These are phyloP conservation scores for Lasiurus borealis DNA, from an alignment of 2,113 vertebrate species.

Conservation along the genomic window DNA sequence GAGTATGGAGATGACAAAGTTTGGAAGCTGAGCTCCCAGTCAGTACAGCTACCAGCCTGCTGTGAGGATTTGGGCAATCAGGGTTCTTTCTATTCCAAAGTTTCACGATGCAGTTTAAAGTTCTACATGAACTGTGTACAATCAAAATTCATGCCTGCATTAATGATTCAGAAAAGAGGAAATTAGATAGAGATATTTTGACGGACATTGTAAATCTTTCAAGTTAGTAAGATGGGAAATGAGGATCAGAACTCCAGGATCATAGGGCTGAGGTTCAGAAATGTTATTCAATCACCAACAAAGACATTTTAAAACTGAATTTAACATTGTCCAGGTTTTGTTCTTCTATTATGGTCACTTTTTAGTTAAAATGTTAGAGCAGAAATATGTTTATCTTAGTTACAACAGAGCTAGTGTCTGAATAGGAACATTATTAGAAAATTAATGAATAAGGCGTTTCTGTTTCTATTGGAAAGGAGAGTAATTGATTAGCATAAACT, in stretches of 20 bases:
- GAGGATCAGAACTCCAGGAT: background rate
- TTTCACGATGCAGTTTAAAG: conserved; percentile 7
- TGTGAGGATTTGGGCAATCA: background rate
- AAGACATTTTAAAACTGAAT: conserved; percentile 41
- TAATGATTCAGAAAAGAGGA: conserved; percentile 52
- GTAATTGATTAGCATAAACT: background rate
- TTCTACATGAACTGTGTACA: conserved; percentile 17
- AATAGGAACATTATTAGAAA: conserved; percentile 19
- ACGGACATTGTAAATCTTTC: conserved; percentile 30
- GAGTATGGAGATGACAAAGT: background rate
- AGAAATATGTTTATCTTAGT: background rate
- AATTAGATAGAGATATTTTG: conserved; percentile 15
- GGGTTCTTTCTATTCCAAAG: background rate
- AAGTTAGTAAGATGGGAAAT: conserved; percentile 23
- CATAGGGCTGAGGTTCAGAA: background rate
- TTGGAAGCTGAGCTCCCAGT: background rate
- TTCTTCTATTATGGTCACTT: conserved; percentile 50
- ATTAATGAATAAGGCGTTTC: background rate
- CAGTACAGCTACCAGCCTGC: background rate
- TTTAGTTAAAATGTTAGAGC: conserved; percentile 31
- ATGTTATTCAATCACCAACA: conserved; percentile 40
- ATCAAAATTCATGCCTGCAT: background rate
- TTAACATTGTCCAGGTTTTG: background rate
- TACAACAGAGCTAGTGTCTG: conserved; percentile 11
- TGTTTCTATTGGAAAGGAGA: conserved; percentile 15